phyloP scores from a whole-genome alignment of 2,888 invertebrate genomes.

The Yponomeuta sedellus region DNA sequence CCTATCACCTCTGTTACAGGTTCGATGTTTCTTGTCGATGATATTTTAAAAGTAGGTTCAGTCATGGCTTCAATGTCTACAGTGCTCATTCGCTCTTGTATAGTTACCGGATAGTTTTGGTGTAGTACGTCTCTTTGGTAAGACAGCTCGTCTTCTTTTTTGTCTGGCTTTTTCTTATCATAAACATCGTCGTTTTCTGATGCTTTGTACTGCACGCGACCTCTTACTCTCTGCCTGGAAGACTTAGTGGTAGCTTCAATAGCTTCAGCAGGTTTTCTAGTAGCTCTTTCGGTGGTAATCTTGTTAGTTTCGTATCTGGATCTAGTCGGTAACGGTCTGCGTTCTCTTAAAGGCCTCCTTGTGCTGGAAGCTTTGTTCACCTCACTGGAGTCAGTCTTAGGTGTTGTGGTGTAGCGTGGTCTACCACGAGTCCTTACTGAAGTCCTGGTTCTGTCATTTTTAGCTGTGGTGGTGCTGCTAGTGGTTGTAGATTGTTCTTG shows the following conservation, averaged over 20 bases:
- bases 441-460: slow-evolving; percentile 53
- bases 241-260: slow-evolving; percentile 54
- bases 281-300: slow-evolving; percentile 54
- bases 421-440: slow-evolving; percentile 52
- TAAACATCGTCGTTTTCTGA: slow-evolving; percentile 49
- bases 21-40: slow-evolving; percentile 38
- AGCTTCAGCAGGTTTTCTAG: slow-evolving; percentile 41
- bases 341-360: slow-evolving; percentile 70
- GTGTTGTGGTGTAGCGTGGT: slow-evolving; percentile 49
- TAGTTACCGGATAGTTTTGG: slow-evolving; percentile 79
- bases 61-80: slow-evolving; percentile 66
- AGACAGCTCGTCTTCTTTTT: slow-evolving; percentile 64
- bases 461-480: slow-evolving; percentile 45
- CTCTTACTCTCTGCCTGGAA: slow-evolving; percentile 62
- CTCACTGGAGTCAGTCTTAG: slow-evolving; percentile 55
- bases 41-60: slow-evolving; percentile 45
- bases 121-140: slow-evolving; percentile 79
- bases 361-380: slow-evolving; percentile 56
- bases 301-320: slow-evolving; percentile 58
- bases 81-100: slow-evolving; percentile 67
- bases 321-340: slow-evolving; percentile 59
- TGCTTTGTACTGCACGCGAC: slow-evolving; percentile 69
- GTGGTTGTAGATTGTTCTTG: slow-evolving; percentile 30
- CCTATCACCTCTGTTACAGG: slow-evolving; percentile 31
- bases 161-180: slow-evolving; percentile 39